A percentile compares a stretch with the other conserved stretches of the same genome.
Evolutionary conservation across 2,113 vertebrate genomes (phyloP).

Genomic region (Platichthys flesus): DNA sequence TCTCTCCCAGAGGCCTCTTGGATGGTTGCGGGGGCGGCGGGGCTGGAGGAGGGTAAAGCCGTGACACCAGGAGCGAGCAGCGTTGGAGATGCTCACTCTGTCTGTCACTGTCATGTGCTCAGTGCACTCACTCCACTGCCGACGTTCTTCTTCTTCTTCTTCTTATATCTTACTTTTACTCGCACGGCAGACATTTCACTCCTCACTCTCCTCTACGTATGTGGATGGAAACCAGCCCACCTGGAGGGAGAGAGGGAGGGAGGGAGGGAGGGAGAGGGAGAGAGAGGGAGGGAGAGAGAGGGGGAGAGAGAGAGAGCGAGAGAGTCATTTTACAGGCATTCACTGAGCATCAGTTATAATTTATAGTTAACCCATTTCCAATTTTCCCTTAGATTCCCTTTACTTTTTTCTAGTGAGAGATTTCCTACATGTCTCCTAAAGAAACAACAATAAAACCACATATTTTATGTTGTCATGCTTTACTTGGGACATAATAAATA

Average conservation of each 20-base stretch:
- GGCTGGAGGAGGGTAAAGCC: slow-evolving; percentile 24
- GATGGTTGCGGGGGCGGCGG: slow-evolving; percentile 44
- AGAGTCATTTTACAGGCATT: neutral
- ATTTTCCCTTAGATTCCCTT: neutral
- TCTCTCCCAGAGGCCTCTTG: slow-evolving; percentile 51
- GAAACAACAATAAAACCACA: too few relatives aligned
- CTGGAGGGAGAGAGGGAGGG: slow-evolving; percentile 69
- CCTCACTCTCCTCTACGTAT: slow-evolving; percentile 94
- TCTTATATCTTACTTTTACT: neutral
- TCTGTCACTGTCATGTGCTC: slow-evolving; percentile 26
- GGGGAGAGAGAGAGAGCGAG: slow-evolving; percentile 7
- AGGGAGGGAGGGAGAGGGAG: neutral
- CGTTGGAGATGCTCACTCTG: slow-evolving; percentile 14
- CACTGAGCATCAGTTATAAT: neutral
- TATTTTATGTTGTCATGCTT: too few relatives aligned
- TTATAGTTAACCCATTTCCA: neutral
- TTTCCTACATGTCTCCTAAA: too few relatives aligned
- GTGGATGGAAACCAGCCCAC: slow-evolving; percentile 99
- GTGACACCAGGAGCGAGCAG: slow-evolving; percentile 30
- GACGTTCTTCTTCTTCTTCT: slow-evolving; percentile 16
- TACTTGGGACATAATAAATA: too few relatives aligned
- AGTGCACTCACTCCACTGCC: slow-evolving; percentile 18
- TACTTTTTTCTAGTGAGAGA: too few relatives aligned
- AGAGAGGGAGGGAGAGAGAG: too few relatives aligned
- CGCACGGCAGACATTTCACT: slow-evolving; percentile 76